Conservation (phyloP, 1,140 invertebrate species). For the Schlechtendalia chinensis region DNA sequence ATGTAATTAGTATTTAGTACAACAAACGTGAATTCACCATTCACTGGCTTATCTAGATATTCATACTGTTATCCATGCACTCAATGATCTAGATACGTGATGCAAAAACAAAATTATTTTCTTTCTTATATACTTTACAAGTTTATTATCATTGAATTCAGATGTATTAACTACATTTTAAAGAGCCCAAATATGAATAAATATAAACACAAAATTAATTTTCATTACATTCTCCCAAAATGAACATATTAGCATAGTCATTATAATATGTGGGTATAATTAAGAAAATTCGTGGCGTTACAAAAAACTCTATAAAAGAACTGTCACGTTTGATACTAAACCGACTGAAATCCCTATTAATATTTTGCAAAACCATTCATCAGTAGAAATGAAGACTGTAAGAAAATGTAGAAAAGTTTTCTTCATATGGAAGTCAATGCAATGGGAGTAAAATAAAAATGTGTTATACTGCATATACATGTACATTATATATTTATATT, state of each 20-base stretch:
- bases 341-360: not conserved
- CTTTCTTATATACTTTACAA: not conserved
- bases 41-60: constrained; percentile 5
- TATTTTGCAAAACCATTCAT: not conserved
- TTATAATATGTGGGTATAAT: not conserved
- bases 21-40: constrained; percentile 23
- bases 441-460: constrained; percentile 5
- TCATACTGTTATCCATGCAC: not conserved
- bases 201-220: constrained; percentile 12
- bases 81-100: constrained; percentile 4
- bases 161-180: constrained; percentile 4
- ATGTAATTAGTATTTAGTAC: constrained; percentile 21
- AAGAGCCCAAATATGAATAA: not conserved
- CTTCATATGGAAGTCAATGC: not conserved
- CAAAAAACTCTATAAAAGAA: not conserved
- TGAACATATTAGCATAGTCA: not conserved
- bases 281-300: not conserved
- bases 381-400: not conserved
- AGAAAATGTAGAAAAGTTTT: not conserved
- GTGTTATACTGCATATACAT: not conserved
- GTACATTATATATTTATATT: not conserved
- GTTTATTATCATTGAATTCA: constrained; percentile 24
- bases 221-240: not conserved
- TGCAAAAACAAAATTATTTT: not conserved
- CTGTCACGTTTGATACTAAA: not conserved